A percentile compares a stretch with the other conserved stretches of the same genome.
These are phyloP conservation scores for Cacatua alba DNA, from an alignment of 2,113 vertebrate genomes.

Conservation along the genomic window DNA sequence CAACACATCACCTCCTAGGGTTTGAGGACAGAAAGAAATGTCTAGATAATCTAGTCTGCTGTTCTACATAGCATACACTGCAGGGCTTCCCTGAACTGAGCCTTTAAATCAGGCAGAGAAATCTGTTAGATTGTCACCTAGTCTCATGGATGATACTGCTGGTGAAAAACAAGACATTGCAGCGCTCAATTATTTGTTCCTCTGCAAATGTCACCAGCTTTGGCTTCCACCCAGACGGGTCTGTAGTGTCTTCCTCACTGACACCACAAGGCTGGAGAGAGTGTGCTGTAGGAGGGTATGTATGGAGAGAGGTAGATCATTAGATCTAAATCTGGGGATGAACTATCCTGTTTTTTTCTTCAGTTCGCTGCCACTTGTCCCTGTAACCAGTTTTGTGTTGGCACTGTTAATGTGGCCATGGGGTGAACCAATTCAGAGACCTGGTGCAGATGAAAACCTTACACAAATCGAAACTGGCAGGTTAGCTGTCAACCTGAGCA, in stretches of 20 bases:
- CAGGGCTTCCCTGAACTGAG: no score
- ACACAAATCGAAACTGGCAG: background rate
- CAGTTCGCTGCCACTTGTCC: background rate
- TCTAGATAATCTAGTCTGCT: no score
- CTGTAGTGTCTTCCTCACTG: background rate
- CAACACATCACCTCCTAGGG: no score
- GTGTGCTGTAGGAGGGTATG: background rate
- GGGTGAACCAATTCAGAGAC: background rate
- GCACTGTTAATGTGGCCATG: background rate
- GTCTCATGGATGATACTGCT: background rate
- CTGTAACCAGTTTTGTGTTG: background rate
- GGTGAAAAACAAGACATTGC: background rate
- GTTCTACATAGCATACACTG: no score
- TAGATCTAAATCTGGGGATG: background rate
- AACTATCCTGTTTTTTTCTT: background rate
- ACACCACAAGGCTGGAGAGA: background rate
- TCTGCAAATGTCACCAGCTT: background rate
- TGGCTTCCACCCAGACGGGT: background rate
- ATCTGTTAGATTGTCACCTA: background rate
- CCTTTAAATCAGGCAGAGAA: no score
- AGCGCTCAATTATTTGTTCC: background rate
- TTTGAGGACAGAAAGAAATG: no score
- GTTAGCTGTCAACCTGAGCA: background rate
- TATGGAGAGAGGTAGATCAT: background rate
- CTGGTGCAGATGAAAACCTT: background rate